Evolutionary conservation across 2,888 invertebrate species (phyloP).

Genomic region (Entomobrya proxima): DNA sequence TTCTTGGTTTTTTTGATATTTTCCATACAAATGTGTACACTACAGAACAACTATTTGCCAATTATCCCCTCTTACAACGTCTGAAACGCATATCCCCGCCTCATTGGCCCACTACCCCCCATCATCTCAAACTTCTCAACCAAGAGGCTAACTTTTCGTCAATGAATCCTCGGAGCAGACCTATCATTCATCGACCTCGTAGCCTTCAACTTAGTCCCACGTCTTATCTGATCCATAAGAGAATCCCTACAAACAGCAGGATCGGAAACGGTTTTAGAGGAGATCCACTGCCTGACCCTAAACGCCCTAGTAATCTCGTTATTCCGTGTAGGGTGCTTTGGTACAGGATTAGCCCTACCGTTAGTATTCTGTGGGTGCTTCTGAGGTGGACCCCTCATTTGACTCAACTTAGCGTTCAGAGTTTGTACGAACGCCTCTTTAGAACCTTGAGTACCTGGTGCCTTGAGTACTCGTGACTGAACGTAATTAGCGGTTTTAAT

Average conservation of each 20-base stretch:
- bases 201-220: conserved; percentile 88
- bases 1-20: too few species aligned
- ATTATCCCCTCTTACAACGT: too few species aligned
- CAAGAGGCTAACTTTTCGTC: conserved; percentile 76
- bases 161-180: conserved; percentile 92
- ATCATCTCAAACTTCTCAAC: conserved; percentile 70
- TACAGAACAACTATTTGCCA: too few species aligned
- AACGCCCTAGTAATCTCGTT: conserved; percentile 72
- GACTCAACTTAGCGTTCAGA: conserved; percentile 72
- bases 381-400: conserved; percentile 71
- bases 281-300: conserved; percentile 85
- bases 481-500: conserved; percentile 73
- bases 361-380: conserved; percentile 44
- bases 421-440: conserved; percentile 74
- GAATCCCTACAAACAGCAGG: conserved; percentile 89
- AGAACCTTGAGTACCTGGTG: conserved; percentile 71
- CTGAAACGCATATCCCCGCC: too few species aligned
- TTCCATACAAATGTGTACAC: too few species aligned
- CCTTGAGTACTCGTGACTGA: conserved; percentile 71
- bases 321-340: too few species aligned
- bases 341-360: conserved; percentile 59
- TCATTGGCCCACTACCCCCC: too few species aligned
- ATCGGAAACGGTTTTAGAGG: conserved; percentile 81
- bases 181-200: conserved; percentile 89
- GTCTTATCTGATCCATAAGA: conserved; percentile 94